Percentiles rank a stretch among this genome's conserved stretches.
Conservation (phyloP, 2,113 vertebrate genomes). For the Vidua chalybeata region DNA sequence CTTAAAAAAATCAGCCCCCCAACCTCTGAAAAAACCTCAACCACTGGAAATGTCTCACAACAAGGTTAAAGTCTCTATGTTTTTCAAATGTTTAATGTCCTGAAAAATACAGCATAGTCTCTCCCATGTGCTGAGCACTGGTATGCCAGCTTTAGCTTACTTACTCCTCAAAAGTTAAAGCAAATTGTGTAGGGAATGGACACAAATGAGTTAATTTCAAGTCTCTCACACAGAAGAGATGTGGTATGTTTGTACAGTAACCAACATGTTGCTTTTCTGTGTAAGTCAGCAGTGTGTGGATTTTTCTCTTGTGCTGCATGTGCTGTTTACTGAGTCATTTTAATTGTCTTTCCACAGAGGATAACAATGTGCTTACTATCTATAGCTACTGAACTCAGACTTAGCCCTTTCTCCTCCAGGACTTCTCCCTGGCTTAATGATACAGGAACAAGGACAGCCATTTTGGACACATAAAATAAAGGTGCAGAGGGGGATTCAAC, state of each 20-base stretch:
- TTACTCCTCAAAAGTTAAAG: neutral
- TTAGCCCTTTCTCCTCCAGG: neutral
- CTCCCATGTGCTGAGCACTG: neutral
- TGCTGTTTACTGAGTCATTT: slow-evolving; percentile 20
- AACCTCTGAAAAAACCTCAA: neutral
- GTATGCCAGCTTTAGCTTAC: neutral
- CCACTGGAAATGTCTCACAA: neutral
- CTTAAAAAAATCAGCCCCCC: neutral
- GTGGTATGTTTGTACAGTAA: neutral
- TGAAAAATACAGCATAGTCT: neutral
- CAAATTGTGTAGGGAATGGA: neutral
- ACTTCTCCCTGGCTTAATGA: neutral
- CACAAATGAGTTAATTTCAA: neutral
- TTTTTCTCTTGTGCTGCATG: neutral
- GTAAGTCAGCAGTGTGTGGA: neutral
- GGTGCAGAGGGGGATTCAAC: neutral
- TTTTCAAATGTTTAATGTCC: neutral
- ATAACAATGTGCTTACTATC: neutral
- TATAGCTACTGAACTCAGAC: neutral
- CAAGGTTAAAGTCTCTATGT: neutral
- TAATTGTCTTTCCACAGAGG: neutral
- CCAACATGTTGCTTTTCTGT: neutral
- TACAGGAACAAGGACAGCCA: neutral
- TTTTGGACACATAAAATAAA: neutral
- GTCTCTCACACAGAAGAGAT: neutral